Base-by-base conservation (phyloP, 2,888 invertebrate genomes). In the Lordiphosa andalusiaca region DNA sequence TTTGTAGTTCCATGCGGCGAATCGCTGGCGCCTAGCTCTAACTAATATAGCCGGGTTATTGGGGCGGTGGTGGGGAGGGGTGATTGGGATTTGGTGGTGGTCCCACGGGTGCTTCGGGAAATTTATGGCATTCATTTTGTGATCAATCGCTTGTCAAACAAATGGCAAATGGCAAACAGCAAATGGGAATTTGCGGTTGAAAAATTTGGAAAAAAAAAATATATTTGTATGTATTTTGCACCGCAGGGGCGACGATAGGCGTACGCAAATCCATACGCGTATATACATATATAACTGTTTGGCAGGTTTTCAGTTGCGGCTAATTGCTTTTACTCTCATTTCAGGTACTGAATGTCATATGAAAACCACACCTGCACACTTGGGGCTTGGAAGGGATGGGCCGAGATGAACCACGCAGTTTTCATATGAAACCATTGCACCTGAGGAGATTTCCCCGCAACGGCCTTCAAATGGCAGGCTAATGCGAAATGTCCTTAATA, bases 91-190 rank as follows among this genome's bases (percentile, higher is more conserved):
- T 10, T 9, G 21, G 5, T 10, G n/a, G 46, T 36, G 6, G 6
- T 44, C 33, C 36, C 44, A 40, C 25, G 9, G 49, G 48, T 56
- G 40, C 33, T 40, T 42, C 56, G 65, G 25, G 35, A 46, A 69
- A 80, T 76, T 83, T 72, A 83, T 83, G 80, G 54, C 84, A 57
- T 62, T 60, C 62, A 60, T 54, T 72, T 72, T 53, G 76, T 75
- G 69, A 83, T 75, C 75, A 83, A 80, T 83, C 73, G 73, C 46
- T 54, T 75, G 75, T 56, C 72, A 63, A 64, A 64, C 63, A 59
- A 49, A 59, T 35, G 39, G 49, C 49, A 40, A 54, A 53, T 42
- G 10, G 46, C 55, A 41, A 60, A 60, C 44, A 65, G 59, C 72
- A 69, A 78, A 83, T 63, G 62, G 66, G 51, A 82, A 66, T 66